Evolutionary conservation across 2,797 vertebrate species (phyloP).

Genomic region (Pachyuromys duprasi): DNA sequence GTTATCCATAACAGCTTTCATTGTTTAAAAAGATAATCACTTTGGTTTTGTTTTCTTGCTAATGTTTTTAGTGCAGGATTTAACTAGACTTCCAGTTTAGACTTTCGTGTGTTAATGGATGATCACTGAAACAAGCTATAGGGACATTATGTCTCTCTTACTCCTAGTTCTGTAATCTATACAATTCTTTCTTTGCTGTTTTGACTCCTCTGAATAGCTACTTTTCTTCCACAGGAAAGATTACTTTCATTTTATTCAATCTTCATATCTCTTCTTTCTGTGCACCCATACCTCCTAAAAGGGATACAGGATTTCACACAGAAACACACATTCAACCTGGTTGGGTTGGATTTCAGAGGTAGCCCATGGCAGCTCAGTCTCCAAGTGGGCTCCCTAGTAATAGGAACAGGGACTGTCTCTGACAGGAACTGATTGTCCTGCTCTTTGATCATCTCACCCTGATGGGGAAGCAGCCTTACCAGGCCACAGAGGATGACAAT

Average conservation of each 20-base stretch:
- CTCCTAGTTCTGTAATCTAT: neutral
- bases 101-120: neutral
- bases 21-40: conserved; percentile 8
- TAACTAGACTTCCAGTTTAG: neutral
- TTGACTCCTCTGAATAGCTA: neutral
- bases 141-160: conserved; percentile 3
- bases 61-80: neutral
- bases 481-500: no score
- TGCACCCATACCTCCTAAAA: neutral
- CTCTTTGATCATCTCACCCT: no score
- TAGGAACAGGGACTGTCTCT: no score
- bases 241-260: neutral
- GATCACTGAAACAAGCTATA: neutral
- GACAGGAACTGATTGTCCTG: no score
- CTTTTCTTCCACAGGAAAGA: neutral
- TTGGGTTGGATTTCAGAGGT: neutral
- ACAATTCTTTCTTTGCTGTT: neutral
- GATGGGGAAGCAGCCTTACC: no score
- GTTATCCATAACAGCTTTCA: neutral
- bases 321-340: no score
- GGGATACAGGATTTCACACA: neutral
- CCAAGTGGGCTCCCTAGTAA: no score
- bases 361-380: no score
- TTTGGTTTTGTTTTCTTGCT: conserved; percentile 37
- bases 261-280: neutral